Base-by-base conservation (phyloP, 2,797 vertebrate species). In the Parotocinclus haroldoi region DNA sequence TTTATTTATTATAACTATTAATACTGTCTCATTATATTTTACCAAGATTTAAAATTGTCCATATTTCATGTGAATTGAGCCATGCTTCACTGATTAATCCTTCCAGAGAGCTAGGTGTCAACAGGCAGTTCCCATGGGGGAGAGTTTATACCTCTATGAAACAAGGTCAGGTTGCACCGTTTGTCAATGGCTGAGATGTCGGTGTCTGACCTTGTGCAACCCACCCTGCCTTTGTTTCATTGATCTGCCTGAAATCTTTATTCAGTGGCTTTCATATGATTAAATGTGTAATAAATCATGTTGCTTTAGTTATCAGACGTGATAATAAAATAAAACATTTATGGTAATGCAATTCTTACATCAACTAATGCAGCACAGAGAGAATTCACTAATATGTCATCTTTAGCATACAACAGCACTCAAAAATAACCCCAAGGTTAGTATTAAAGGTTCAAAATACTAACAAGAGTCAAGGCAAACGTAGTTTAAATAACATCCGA, bases 221-320 rank as follows among this genome's bases (percentile, higher is more conserved):
- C 68, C 54, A 44, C 71, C 56, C 73, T 65, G 74, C 76, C 82
- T 77, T 77, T 78, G 81, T 79, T 74, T 48, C 69, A 86, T 80
- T 76, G 81, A 87, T 85, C 77, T 14, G 69, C 66, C 76, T 69
- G 76, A 76, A 75, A 77, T 76, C 16, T 79, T 69, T 62, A 60
- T 77, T 83, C 82, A 75, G 77, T 66, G 0, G 55, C 52, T 67
- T 79, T 83, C 79, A 85, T 86, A 80, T 81, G 78, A 87, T 86
- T 80, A 78, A 80, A 70, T 57, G 57, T n/a, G 64, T 81, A 69
- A 80, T 84, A 80, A 80, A 84, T 81, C 71, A 79, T 77, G 63
- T 70, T 58, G 74, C 70, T 77, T 70, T 54, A 54, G 46, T 63
- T 49, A 54, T 60, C 14, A 17, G n/a, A 40, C 39, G 10, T 44